phyloP scores from a whole-genome alignment of 2,888 invertebrate species.

The Agrochola macilenta region DNA sequence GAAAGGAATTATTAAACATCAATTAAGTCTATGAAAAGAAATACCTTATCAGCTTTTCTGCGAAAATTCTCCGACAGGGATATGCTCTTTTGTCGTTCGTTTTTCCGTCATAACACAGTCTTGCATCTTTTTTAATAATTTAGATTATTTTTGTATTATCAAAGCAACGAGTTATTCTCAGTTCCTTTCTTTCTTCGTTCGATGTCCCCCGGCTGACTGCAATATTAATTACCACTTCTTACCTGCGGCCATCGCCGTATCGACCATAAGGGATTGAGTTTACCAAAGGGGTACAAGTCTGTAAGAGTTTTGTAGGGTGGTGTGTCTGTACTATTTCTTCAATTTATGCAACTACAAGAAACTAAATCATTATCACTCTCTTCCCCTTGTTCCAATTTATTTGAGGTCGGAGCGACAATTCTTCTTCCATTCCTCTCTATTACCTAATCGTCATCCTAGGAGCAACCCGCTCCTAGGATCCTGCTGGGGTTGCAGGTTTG shows the following conservation, averaged over 20 bases:
- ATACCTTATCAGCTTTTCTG: no score
- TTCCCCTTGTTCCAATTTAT: neutral
- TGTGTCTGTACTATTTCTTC: neutral
- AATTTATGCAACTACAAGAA: neutral
- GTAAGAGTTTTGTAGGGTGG: neutral
- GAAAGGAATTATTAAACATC: no score
- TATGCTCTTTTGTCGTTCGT: neutral
- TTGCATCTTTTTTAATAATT: neutral
- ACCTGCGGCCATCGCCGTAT: neutral
- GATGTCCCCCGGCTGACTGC: neutral
- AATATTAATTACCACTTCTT: constrained; percentile 8
- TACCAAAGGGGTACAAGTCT: neutral
- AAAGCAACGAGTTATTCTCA: neutral
- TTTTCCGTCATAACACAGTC: neutral
- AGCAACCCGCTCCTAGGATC: no score
- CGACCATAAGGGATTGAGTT: neutral
- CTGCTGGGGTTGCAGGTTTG: no score
- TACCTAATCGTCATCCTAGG: neutral
- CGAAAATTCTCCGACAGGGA: neutral
- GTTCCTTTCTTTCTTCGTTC: no score
- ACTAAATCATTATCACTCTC: neutral
- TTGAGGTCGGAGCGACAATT: neutral
- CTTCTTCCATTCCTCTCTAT: neutral
- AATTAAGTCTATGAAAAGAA: no score
- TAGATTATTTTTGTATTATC: constrained; percentile 3